Evolutionary conservation across 2,797 vertebrate species (phyloP).

Genomic region (Xenopus petersii): DNA sequence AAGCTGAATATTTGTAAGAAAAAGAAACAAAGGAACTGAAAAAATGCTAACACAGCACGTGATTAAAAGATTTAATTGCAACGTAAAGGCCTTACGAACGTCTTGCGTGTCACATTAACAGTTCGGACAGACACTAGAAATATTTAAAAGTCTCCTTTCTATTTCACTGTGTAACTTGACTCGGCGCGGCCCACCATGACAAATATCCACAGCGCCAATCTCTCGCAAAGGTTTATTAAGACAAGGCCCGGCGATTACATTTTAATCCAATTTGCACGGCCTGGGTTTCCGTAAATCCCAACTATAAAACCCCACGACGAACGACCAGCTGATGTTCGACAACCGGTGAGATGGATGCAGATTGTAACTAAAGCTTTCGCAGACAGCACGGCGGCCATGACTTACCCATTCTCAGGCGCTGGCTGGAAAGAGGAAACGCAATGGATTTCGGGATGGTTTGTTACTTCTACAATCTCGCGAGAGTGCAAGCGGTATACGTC

Average conservation of each 20-base stretch:
- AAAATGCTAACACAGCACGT: no score
- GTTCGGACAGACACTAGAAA: no score
- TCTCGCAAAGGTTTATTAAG: no score
- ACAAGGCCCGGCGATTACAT: background rate
- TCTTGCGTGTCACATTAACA: no score
- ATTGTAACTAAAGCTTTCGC: conserved; percentile 26
- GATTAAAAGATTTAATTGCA: no score
- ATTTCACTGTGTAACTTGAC: no score
- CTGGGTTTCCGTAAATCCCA: fast-evolving
- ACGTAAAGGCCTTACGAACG: no score
- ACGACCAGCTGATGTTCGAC: background rate
- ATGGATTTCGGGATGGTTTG: conserved; percentile 74
- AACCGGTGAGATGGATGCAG: conserved; percentile 61
- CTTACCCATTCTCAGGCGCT: conserved; percentile 86
- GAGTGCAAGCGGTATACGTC: fast-evolving
- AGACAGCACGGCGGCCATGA: conserved; percentile 53
- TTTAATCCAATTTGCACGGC: background rate
- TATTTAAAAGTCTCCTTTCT: no score
- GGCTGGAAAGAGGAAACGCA: conserved; percentile 83
- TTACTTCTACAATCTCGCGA: conserved; percentile 72
- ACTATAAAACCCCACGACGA: fast-evolving
- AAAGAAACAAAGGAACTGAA: no score
- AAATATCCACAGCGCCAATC: no score
- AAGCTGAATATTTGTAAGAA: no score
- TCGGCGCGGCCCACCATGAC: no score